Base-by-base conservation (phyloP, 2,888 invertebrate species). In the Poecilobothrus nobilitatus region DNA sequence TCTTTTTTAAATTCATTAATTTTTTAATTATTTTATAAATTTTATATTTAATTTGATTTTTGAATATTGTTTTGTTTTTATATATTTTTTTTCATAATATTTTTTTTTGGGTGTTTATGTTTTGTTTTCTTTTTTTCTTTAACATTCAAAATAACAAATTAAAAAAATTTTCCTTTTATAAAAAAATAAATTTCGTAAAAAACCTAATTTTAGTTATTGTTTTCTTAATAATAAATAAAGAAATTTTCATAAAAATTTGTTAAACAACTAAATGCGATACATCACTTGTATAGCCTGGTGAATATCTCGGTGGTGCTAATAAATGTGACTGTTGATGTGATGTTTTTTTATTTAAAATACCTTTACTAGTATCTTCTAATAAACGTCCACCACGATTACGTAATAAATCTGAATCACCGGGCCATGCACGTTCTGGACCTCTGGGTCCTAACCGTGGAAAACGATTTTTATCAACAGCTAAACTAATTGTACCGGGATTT, bases 231-330 rank as follows among this genome's bases (percentile, higher is more conserved):
- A 53, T 53, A 53, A 53, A 53, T 53, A 53, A 53, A 53, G 53
- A 53, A 53, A 53, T 18, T 20, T 37, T 65, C n/a, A 34, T 33
- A 37, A 65, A 33, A 65, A 65, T 65, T 65, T 65, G 65, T 83
- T 84, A 91, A 77, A 91, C 91, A 74, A 91, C 89, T 72, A 91
- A 84, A 81, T 91, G 91, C 21, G 91, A 91, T 0, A 91, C 91
- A 78, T 91, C 90, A 70, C 89, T 88, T 53, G 91, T 91, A 77
- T 91, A 91, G 5, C 90, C 91, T 1, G 90, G 89, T 71, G 89
- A 83, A 79, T 89, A 89, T 72, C 89, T 83, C 7, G 89, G 89
- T 68, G 90, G 88, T 37, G 88, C 87, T 70, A 86, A 70, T 66
- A 77, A 72, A 71, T 74, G 78, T 63, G 73, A 73, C 61, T 75